Evolutionary conservation across 2,888 invertebrate species (phyloP), one percentile per base, ranked within the genome.

Genomic region (Epinotia brunnichana): DNA sequence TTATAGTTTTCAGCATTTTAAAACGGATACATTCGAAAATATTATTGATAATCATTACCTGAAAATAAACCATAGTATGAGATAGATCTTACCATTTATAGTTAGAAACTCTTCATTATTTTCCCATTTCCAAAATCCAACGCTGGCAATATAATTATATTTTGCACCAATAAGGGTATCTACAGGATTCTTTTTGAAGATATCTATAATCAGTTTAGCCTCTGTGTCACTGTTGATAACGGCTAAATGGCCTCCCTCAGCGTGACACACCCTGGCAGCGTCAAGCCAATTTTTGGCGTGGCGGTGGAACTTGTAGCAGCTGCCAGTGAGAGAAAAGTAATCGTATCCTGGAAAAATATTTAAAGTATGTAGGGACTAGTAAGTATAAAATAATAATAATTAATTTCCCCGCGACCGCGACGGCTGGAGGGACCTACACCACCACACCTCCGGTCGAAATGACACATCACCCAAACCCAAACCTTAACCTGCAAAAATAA

Each of bases 271-370:
- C 15, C 19, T 35, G 41, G 56, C 54, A 7, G 66, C 66, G 21
- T 54, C 39, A 21, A n/a, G 54, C 54, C 54, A 66, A 5, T 21
- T 17, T 3, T 24, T 39, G 2, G 54, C 15, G 15, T 19, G 11
- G 0, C 21, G 21, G 24, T 66, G 66, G 41, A 66, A 66, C 64
- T 64, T 64, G 64, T 64, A 64, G 54, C 54, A 64, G 39, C 54
- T 64, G 39, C 15, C 15, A 0, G 64, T 54, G 17, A 9, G 54
- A 53, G 7, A 13, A 17, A 54, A 35, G n/a, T 54, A 7, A 13
- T 19, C 7, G 54, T 64, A 64, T 2, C 21, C 64, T 64, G 35
- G 0, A 10, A 21, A 54, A 54, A 3, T 48, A 21, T 7, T 29
- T n/a, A 9, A 7, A 51, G 51, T 17, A 51, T 1, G 2, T 5